Evolutionary conservation across 53 echinoderm and acorn worm species (phyloP).

Genomic region (Actinopyga echinites): DNA sequence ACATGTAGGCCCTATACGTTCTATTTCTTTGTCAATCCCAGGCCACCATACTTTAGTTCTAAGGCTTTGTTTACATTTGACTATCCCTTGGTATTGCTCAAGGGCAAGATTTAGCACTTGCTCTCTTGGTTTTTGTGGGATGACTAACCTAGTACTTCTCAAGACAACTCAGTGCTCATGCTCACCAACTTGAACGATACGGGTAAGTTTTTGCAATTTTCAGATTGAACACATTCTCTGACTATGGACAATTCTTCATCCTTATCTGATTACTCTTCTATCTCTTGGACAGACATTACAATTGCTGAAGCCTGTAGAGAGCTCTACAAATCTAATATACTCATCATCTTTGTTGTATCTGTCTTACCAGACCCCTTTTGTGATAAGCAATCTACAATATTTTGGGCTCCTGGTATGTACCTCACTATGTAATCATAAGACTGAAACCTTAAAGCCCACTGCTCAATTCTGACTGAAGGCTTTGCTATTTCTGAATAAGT

Average conservation of each 20-base stretch:
- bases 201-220: neutral
- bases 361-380: neutral
- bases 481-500: conserved; percentile 41
- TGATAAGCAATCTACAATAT: conserved; percentile 24
- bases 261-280: conserved; percentile 13
- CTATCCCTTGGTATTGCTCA: conserved; percentile 38
- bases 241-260: conserved; percentile 30
- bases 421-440: neutral
- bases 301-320: conserved; percentile 43
- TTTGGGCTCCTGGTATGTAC: conserved; percentile 4
- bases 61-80: conserved; percentile 16
- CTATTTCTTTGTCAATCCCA: neutral
- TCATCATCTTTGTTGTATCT: neutral
- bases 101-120: conserved; percentile 9
- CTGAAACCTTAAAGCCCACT: conserved; percentile 22
- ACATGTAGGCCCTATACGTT: too few species aligned
- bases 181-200: conserved; percentile 2
- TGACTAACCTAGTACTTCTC: conserved; percentile 50
- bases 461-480: conserved; percentile 5
- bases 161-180: conserved; percentile 28
- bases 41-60: conserved; percentile 37
- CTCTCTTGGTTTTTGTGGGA: conserved; percentile 37
- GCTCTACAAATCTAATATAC: conserved; percentile 49
- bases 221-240: conserved; percentile 8
- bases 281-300: conserved; percentile 42